Evolutionary conservation across 2,888 invertebrate genomes (phyloP), one percentile per base, ranked within the genome.

Genomic region (Aricia artaxerxes): DNA sequence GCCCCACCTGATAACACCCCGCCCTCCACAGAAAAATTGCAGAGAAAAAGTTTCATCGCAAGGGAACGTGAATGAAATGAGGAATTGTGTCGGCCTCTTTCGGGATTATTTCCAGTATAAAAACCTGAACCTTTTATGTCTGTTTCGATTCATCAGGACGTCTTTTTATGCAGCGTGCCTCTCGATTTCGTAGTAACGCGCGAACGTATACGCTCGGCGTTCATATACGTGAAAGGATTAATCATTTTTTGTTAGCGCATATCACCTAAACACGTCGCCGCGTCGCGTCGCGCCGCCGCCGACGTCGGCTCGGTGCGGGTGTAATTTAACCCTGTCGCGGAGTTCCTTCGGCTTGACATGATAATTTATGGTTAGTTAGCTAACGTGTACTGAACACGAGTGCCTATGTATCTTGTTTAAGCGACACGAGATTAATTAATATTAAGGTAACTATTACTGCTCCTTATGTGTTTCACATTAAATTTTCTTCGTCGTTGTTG

Each of bases 11-110:
- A 93, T 92, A 92, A 91, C 92, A 88, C 92, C 91, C 91, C 91
- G 90, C 90, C 91, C 90, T 90, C 92, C 89, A 91, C 92, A 91
- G 89, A 93, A 94, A 94, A 94, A 94, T 94, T 94, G 94, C 94
- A 93, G 92, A 93, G 93, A 94, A 94, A 94, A 94, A 94, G 94
- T 94, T 94, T 94, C 94, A 94, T 94, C 94, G 94, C 93, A 87
- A 87, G 91, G 91, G 90, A 92, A 94, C 94, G 94, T 94, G 94
- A 92, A 94, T 93, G 92, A 94, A 94, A 94, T 94, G 93, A 93
- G 91, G 93, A 94, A 94, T 94, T 91, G 91, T 91, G 90, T 90
- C 89, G 90, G 91, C 90, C 89, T 91, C 91, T 92, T 93, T 94
- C 87, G 91, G 91, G 92, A 92, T 94, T 94, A 94, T 93, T 92